Evolutionary conservation across 2,888 invertebrate species (phyloP).

Genomic region (Seladonia tumulorum): DNA sequence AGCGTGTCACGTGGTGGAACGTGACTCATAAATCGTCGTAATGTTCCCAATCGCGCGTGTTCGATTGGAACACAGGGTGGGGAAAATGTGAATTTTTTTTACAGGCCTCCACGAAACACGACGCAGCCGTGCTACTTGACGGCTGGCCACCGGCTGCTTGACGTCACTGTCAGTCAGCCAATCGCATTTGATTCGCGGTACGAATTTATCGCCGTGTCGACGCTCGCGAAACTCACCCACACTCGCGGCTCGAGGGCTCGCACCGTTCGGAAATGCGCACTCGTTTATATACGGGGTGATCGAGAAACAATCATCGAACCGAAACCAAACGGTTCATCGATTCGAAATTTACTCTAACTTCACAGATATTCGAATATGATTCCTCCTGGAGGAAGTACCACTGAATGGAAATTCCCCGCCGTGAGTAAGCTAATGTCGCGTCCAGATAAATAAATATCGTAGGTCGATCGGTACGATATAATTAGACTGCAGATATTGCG

Average conservation of each 20-base stretch:
- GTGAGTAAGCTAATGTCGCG: not conserved
- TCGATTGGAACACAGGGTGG: not conserved
- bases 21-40: conserved; percentile 40
- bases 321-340: not conserved
- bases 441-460: not conserved
- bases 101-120: conserved; percentile 9
- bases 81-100: conserved; percentile 17
- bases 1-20: not conserved
- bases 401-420: not conserved
- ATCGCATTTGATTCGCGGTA: conserved; percentile 61
- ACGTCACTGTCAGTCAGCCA: conserved; percentile 58
- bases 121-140: conserved; percentile 36
- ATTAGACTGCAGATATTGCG: not conserved
- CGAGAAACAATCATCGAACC: not conserved
- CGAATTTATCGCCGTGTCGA: conserved; percentile 62
- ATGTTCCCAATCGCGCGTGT: conserved; percentile 19
- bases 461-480: not conserved
- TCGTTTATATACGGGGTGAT: not conserved
- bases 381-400: not conserved
- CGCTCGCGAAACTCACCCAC: conserved; percentile 36
- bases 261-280: not conserved
- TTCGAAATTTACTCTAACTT: not conserved
- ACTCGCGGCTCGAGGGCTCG: not conserved
- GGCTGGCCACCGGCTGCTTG: conserved; percentile 39
- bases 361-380: not conserved